Evolutionary conservation across 2,797 vertebrate species (phyloP), one percentile per base, ranked within the genome.

Genomic region (Neosilurus mollespiculum): DNA sequence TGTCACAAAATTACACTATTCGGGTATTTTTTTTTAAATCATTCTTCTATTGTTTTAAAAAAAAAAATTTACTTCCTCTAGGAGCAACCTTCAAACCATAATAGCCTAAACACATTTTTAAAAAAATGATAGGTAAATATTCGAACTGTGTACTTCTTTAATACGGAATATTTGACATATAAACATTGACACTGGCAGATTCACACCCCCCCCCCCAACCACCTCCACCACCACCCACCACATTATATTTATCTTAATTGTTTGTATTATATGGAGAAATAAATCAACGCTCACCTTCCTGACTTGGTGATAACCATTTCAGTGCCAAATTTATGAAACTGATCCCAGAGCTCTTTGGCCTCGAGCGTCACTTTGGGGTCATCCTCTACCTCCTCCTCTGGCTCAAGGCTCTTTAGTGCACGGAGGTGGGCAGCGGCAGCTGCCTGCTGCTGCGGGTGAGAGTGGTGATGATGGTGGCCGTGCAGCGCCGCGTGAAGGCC

Each of bases 271-370:
- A 20, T 14, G 20, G 34, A 64, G 14, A 26, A 49, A 62, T 49
- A n/a, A 59, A 24, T 16, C 7, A 49, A 64, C 22, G 59, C 95
- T 92, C 93, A 97, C 98, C 98, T 97, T 93, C 98, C 98, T 0
- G 98, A 99, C 93, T 98, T 99, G 43, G 98, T 99, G 86, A 99
- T 98, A 85, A 99, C 98, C 98, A 99, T 99, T 92, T 99, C 98
- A 0, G 98, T 99, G 84, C 97, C 97, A 89, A 95, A 94, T 91
- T 97, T 96, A 93, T 99, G 96, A 93, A 99, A 99, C 87, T 98
- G 96, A 70, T 96, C 96, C 98, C 98, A 99, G 81, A 99, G 94
- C 61, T 96, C 95, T 85, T 96, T 96, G 22, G 96, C 96, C 82
- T 99, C 97, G 88, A 99, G 93, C 3, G 95, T 96, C 83, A 99